These are phyloP conservation scores for Pinctada fucata DNA, from an alignment of 2,888 invertebrate genomes.

Conservation along the genomic window DNA sequence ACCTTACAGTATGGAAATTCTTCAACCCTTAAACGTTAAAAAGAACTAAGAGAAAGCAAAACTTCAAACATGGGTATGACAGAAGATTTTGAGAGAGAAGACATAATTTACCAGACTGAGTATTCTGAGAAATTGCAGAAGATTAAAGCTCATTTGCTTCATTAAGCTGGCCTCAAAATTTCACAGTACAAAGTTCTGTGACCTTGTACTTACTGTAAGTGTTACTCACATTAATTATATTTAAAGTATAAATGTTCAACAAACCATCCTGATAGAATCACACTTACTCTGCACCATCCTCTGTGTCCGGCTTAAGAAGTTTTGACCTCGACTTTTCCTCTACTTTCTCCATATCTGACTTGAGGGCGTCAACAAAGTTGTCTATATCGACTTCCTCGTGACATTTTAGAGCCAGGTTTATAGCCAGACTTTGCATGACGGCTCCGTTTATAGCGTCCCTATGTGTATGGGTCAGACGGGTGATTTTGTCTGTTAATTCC, in stretches of 20 bases:
- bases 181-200: too few relatives aligned
- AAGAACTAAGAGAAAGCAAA: neutral
- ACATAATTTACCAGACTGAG: too few relatives aligned
- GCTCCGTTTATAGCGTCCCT: constrained; percentile 77
- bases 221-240: too few relatives aligned
- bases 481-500: constrained; percentile 60
- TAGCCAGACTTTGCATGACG: constrained; percentile 80
- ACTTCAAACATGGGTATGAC: neutral
- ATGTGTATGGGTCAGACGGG: constrained; percentile 82
- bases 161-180: too few relatives aligned
- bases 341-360: constrained; percentile 50
- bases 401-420: constrained; percentile 78
- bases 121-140: too few relatives aligned
- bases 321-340: constrained; percentile 45
- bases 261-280: too few relatives aligned
- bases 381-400: constrained; percentile 50
- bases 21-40: neutral
- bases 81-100: too few relatives aligned
- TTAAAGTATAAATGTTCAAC: too few relatives aligned
- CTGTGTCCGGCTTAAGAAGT: too few relatives aligned
- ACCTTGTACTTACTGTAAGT: too few relatives aligned
- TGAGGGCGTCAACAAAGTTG: constrained; percentile 56
- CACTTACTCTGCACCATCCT: too few relatives aligned
- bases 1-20: constrained; percentile 80
- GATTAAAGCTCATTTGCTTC: too few relatives aligned